A percentile compares a stretch with the other conserved stretches of the same genome.
Conservation (phyloP, 92 coral and sea anemone genomes). For the Siderastrea siderea region DNA sequence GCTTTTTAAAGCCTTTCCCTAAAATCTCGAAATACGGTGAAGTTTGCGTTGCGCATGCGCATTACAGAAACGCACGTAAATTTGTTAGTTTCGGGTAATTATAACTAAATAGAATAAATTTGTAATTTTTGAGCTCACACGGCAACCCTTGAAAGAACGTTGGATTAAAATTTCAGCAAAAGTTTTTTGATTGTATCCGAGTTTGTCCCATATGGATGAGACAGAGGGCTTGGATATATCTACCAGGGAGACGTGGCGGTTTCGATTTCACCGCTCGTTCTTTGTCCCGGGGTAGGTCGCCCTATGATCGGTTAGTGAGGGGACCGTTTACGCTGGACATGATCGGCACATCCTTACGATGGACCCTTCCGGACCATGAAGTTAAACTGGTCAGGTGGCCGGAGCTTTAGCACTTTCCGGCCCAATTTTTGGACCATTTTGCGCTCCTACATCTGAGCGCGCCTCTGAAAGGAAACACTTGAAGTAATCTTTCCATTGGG, state of each 20-base stretch:
- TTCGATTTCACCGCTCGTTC: slow-evolving; percentile 81
- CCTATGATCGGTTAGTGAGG: slow-evolving; percentile 81
- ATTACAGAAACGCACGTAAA: neutral
- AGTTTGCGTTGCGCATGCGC: slow-evolving; percentile 43
- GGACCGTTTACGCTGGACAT: slow-evolving; percentile 82
- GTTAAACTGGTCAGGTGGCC: slow-evolving; percentile 73
- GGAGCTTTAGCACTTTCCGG: slow-evolving; percentile 77
- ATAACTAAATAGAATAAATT: too few relatives aligned
- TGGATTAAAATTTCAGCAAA: neutral
- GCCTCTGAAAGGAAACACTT: neutral
- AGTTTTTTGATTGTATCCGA: neutral
- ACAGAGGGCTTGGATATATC: neutral
- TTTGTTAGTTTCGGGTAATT: neutral
- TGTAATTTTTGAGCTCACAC: neutral
- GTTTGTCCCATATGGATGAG: slow-evolving; percentile 48
- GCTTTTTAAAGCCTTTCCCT: neutral
- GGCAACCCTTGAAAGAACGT: neutral
- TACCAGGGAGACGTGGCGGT: fast-evolving
- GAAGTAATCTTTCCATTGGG: too few relatives aligned
- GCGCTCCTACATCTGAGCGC: slow-evolving; percentile 65
- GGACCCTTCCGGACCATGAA: slow-evolving; percentile 66
- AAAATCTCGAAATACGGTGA: neutral
- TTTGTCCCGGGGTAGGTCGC: slow-evolving; percentile 77
- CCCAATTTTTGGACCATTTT: slow-evolving; percentile 80
- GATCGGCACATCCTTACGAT: slow-evolving; percentile 60